Percentiles rank a stretch among this genome's conserved stretches.
Conservation (phyloP, 2,888 invertebrate genomes). For the Dusona sp. region DNA sequence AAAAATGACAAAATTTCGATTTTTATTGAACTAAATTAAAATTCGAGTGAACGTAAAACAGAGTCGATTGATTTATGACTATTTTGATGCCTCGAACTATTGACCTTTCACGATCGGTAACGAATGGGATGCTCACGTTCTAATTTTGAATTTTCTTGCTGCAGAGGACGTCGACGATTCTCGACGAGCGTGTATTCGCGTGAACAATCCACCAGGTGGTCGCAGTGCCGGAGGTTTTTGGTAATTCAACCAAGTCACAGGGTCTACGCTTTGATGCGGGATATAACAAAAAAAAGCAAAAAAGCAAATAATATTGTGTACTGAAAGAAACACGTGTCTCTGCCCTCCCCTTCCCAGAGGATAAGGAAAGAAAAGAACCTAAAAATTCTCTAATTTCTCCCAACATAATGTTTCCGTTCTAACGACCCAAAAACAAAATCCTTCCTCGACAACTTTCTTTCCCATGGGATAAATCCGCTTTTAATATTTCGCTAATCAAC, state of each 20-base stretch:
- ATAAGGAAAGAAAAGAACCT: slow-evolving; percentile 30
- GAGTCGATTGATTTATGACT: slow-evolving; percentile 53
- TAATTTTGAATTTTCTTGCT: slow-evolving; percentile 77
- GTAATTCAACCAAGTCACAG: slow-evolving; percentile 86
- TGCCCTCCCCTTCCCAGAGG: slow-evolving; percentile 37
- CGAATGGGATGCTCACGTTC: not conserved
- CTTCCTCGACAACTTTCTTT: slow-evolving; percentile 51
- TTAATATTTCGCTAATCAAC: slow-evolving; percentile 78
- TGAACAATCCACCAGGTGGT: slow-evolving; percentile 96
- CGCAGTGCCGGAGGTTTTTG: slow-evolving; percentile 93
- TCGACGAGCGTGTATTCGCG: slow-evolving; percentile 92
- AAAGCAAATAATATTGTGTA: slow-evolving; percentile 50
- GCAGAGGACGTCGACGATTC: slow-evolving; percentile 92
- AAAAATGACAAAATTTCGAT: not conserved
- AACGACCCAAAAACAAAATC: slow-evolving; percentile 23
- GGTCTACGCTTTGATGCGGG: slow-evolving; percentile 71
- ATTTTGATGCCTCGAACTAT: slow-evolving; percentile 2
- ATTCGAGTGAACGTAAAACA: not conserved
- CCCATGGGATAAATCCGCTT: slow-evolving; percentile 71
- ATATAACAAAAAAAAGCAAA: slow-evolving; percentile 56
- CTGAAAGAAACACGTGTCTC: slow-evolving; percentile 44
- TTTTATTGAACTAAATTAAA: not conserved
- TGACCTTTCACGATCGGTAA: slow-evolving; percentile 32
- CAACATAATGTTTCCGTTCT: slow-evolving; percentile 41
- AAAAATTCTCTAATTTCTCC: slow-evolving; percentile 36